Base-by-base conservation (phyloP, 2,113 vertebrate species). In the Natator depressus region DNA sequence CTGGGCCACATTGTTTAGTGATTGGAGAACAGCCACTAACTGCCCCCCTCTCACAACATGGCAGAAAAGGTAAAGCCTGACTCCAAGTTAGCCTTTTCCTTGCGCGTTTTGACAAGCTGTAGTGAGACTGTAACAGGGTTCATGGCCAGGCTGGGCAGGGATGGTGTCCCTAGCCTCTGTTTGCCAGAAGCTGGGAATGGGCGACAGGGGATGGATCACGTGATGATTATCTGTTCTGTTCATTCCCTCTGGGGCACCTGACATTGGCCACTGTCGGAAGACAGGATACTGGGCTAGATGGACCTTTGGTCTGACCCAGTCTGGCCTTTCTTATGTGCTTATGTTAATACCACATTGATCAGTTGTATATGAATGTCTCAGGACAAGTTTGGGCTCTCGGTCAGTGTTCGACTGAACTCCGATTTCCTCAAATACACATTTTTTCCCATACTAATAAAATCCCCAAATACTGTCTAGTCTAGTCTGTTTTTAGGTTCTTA, bases 41-140 rank as follows among this genome's bases (percentile, higher is more conserved):
- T 42, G 42, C 59, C 4, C 54, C 4, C 54, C 55, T 5, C 27
- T 13, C 14, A 14, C 29, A 88, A 82, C 87, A 82, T 80, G 85
- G 86, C 55, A 85, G 87, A 94, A 92, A 84, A 88, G 85, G 92
- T 42, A 59, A 49, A 88, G 78, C 31, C 91, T 86, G 54, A 17
- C 82, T 57, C 84, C 0, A 2, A 31, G 65, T 90, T 65, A 51
- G 82, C 84, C 82, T 80, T 38, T 54, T 86, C 90, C 85, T 54
- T 78, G 47, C 1, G 0, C 65, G 53, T 81, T 93, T 50, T 83
- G 89, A 69, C 72, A 81, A 1, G 1, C 38, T 49, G 79, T 4
- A 79, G 47, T 3, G n/a, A 53, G 86, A 42, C 42, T 42, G 19
- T 53, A 53, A 51, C 51, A 17, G 51, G 17, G 17, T 53, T 53